Evolutionary conservation across 1,140 invertebrate species (phyloP).

Genomic region (Drosophila funebris): DNA sequence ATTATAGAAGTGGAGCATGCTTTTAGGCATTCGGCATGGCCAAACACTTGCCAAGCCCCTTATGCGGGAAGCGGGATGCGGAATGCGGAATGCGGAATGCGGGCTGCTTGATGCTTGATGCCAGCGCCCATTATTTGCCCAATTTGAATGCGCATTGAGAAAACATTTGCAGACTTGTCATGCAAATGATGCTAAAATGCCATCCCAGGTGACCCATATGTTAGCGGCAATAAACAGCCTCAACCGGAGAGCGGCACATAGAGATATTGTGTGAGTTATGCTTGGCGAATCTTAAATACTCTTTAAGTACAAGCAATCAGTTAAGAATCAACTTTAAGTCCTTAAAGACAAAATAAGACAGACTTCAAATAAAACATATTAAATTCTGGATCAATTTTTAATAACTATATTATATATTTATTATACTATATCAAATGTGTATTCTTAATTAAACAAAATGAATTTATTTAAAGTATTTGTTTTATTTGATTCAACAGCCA

Average conservation of each 20-base stretch:
- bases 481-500: not conserved
- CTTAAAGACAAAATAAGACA: too few species aligned
- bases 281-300: not conserved
- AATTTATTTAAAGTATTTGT: not conserved
- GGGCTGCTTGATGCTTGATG: too few species aligned
- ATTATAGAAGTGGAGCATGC: constrained; percentile 55
- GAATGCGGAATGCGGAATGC: too few species aligned
- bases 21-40: constrained; percentile 39
- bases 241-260: constrained; percentile 1
- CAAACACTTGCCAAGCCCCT: not conserved
- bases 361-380: too few species aligned
- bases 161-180: constrained; percentile 58
- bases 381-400: too few species aligned
- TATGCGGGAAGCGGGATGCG: not conserved
- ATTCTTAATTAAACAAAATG: not conserved
- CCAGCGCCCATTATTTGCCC: constrained; percentile 49
- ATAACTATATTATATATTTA: too few species aligned
- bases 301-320: not conserved
- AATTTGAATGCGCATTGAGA: constrained; percentile 60
- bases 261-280: not conserved
- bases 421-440: too few species aligned
- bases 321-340: too few species aligned
- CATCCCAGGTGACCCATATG: constrained; percentile 73
- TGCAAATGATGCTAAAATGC: constrained; percentile 60
- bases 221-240: constrained; percentile 65